Base-by-base conservation (phyloP, 2,113 vertebrate genomes). In the Hyaena hyaena region DNA sequence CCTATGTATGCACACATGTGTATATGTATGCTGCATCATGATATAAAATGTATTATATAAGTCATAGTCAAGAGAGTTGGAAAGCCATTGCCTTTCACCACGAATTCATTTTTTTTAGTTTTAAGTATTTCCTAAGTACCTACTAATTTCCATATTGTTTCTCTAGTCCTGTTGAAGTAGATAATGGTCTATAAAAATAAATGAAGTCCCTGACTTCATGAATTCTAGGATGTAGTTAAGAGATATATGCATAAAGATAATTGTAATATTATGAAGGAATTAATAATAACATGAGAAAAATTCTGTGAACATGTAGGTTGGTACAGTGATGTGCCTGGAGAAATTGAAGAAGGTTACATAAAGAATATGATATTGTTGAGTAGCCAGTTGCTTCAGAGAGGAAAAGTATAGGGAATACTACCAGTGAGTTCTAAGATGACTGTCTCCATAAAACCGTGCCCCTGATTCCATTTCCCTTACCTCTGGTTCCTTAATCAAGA, bases 111-210 rank as follows among this genome's bases (percentile, higher is more conserved):
- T 71, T 82, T 50, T 63, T 43, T 7, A 74, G 58, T 68, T 50
- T 10, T 53, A 45, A 83, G 48, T n/a, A 61, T 45, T 94, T 79
- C 61, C 21, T 96, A 39, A 53, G 11, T 93, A 26, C 26, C 10
- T 96, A 19, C 58, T 80, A 14, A 85, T 95, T 92, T 85, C 68
- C 21, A 79, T 10, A 45, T 87, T 90, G 23, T 93, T 97, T 92
- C 24, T 90, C 28, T 48, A 69, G 85, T 86, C 45, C 65, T 76
- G 15, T 43, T 92, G 45, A 93, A 93, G 24, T 79, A 21, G 48
- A 61, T 88, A 45, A n/a, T 87, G 45, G 33, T 88, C 12, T 95
- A 76, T 76, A 91, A 85, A 91, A 91, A 85, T 58, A 94, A 94
- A 55, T 73, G 53, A 86, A 74, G 39, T 2, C 45, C 63, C 43